phyloP scores from a whole-genome alignment of 1,140 invertebrate genomes.

The Ditylenchus dipsaci region DNA sequence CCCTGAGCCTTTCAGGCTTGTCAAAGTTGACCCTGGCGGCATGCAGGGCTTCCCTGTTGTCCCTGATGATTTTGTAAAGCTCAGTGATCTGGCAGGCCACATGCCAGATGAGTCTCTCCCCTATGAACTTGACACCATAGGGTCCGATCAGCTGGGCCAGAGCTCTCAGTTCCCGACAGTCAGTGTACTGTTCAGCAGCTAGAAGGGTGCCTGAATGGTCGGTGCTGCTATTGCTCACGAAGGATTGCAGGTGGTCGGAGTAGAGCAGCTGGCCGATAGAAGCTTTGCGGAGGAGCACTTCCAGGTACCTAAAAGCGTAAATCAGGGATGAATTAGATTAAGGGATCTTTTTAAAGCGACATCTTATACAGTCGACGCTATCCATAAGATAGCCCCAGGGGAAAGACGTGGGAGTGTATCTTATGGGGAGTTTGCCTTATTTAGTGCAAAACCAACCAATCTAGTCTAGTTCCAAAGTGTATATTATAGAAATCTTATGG shows the following conservation, averaged over 20 bases:
- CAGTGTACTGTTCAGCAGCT: conserved; percentile 94
- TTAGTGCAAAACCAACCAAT: no score
- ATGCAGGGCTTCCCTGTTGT: conserved; percentile 77
- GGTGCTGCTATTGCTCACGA: conserved; percentile 58
- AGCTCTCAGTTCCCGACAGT: conserved; percentile 89
- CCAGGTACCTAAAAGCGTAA: conserved; percentile 71
- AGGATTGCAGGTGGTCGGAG: conserved; percentile 88
- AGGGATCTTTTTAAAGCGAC: no score
- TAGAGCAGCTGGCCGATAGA: conserved; percentile 92
- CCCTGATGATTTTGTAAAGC: conserved; percentile 69
- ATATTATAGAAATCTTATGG: no score
- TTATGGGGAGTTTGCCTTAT: neutral
- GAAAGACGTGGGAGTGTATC: no score
- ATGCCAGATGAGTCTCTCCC: conserved; percentile 95
- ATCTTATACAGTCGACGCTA: no score
- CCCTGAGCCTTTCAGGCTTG: conserved; percentile 91
- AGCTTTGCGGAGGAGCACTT: conserved; percentile 83
- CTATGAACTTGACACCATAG: conserved; percentile 93
- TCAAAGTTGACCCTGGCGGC: conserved; percentile 90
- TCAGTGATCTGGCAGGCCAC: conserved; percentile 95
- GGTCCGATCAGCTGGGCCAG: conserved; percentile 95
- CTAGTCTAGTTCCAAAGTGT: no score
- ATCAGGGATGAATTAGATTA: no score
- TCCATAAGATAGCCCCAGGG: no score
- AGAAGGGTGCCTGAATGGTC: conserved; percentile 70